Evolutionary conservation across 2,113 vertebrate genomes (phyloP).

Genomic region (Eudyptes chrysolophus): DNA sequence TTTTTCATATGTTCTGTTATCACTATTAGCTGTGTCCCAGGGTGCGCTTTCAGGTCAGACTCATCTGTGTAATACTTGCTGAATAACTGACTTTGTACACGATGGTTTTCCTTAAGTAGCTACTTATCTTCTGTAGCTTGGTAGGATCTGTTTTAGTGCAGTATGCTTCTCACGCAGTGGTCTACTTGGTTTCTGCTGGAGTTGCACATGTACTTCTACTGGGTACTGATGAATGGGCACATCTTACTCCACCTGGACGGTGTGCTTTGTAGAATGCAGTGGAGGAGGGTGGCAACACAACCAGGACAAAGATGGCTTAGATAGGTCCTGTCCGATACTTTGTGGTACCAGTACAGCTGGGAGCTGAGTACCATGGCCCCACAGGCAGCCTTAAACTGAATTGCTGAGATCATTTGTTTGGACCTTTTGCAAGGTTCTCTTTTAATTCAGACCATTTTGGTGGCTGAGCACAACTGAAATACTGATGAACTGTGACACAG

Average conservation of each 20-base stretch:
- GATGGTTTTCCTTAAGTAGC: background rate
- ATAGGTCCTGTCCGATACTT: background rate
- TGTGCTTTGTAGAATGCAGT: background rate
- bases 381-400: background rate
- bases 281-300: too few species aligned
- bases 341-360: background rate
- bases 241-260: accelerated
- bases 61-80: background rate
- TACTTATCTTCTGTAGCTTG: background rate
- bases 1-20: background rate
- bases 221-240: background rate
- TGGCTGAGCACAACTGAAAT: background rate
- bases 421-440: background rate
- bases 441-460: background rate
- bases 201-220: background rate
- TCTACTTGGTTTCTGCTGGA: background rate
- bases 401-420: background rate
- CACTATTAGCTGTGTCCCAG: background rate
- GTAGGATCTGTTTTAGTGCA: background rate
- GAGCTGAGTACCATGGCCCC: background rate
- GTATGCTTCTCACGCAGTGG: accelerated
- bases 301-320: background rate
- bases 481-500: background rate
- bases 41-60: background rate
- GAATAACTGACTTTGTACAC: background rate